These are phyloP conservation scores for Hypercompe scribonia DNA, from an alignment of 2,888 invertebrate genomes.

Conservation along the genomic window DNA sequence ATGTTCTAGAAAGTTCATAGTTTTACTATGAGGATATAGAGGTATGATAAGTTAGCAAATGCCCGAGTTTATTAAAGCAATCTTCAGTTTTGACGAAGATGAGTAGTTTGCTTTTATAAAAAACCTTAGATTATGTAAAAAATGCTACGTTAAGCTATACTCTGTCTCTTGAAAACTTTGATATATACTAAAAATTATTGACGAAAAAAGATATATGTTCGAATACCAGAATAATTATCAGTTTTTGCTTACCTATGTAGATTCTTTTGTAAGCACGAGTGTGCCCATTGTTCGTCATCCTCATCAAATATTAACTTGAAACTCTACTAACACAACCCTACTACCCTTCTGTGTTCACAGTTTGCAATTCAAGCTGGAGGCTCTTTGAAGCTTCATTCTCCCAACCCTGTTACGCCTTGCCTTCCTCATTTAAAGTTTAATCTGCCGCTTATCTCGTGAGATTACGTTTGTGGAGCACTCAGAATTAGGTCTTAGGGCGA, in stretches of 20 bases:
- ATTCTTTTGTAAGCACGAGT: background rate
- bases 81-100: too few species aligned
- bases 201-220: background rate
- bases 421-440: constrained; percentile 63
- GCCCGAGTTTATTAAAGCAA: background rate
- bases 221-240: background rate
- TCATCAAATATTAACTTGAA: constrained; percentile 9
- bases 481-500: constrained; percentile 12
- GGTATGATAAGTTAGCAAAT: background rate
- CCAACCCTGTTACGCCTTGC: constrained; percentile 44
- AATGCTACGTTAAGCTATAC: too few species aligned
- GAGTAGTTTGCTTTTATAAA: too few species aligned
- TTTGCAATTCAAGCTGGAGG: constrained; percentile 28
- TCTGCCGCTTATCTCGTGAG: constrained; percentile 51
- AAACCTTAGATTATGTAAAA: too few species aligned
- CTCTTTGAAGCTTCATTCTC: constrained; percentile 72
- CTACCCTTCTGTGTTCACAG: background rate
- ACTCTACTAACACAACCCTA: background rate
- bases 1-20: background rate
- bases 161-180: too few species aligned
- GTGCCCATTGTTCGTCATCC: background rate
- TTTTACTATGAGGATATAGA: background rate
- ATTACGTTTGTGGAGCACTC: constrained; percentile 17
- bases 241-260: background rate
- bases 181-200: background rate